Evolutionary conservation across 2,797 vertebrate species (phyloP).

Genomic region (Tarsius wallacei): DNA sequence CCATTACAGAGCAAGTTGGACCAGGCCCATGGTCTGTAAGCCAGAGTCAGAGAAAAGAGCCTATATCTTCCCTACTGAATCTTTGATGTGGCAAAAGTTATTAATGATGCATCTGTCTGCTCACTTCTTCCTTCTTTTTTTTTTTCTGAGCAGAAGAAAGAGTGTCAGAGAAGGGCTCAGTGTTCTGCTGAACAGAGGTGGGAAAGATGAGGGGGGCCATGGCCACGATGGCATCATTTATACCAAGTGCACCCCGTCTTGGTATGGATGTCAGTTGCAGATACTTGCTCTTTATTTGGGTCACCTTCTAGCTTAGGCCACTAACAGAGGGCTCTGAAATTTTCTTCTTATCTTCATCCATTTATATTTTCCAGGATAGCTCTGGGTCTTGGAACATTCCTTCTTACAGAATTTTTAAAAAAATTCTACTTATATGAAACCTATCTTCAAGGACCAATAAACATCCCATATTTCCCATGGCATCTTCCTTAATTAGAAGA

Average conservation of each 20-base stretch:
- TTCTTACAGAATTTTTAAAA: background rate
- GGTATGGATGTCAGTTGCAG: background rate
- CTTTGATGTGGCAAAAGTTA: background rate
- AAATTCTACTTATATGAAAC: background rate
- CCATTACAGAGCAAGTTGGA: background rate
- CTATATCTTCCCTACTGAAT: background rate
- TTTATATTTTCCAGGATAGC: background rate
- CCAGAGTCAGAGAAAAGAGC: background rate
- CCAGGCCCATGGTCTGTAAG: background rate
- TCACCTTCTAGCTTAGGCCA: background rate
- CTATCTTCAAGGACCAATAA: background rate
- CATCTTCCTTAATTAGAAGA: background rate
- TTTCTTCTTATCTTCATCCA: background rate
- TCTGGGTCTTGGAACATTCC: background rate
- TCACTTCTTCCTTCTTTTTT: background rate
- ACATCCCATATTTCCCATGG: background rate
- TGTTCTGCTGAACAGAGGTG: background rate
- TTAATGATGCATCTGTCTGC: background rate
- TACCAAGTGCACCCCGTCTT: background rate
- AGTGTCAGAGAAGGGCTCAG: background rate
- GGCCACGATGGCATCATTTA: background rate
- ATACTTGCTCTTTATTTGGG: background rate
- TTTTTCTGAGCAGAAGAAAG: background rate
- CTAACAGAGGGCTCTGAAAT: background rate
- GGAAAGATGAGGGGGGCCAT: background rate